These are phyloP conservation scores for Scaptomyza cyrtandrae DNA, from an alignment of 2,888 invertebrate genomes.

Conservation along the genomic window DNA sequence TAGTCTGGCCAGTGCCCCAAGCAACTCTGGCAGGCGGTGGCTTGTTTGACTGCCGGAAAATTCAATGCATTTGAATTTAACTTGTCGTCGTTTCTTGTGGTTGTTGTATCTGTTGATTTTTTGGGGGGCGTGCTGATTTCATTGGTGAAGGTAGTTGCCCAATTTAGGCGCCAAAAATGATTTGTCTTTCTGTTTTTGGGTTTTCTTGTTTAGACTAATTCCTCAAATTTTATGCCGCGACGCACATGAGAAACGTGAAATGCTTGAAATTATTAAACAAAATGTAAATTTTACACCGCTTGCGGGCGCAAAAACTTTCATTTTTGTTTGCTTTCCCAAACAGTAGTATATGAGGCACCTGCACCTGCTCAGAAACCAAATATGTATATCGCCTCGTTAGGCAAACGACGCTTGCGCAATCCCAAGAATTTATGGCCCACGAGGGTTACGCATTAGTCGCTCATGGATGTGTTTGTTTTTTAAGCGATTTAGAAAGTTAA, in stretches of 20 bases:
- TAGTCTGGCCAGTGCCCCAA: slow-evolving; percentile 53
- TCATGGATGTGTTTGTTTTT: neutral
- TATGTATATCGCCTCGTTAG: slow-evolving; percentile 48
- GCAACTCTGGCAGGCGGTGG: slow-evolving; percentile 14
- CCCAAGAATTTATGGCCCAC: slow-evolving; percentile 68
- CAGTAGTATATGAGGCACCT: slow-evolving; percentile 25
- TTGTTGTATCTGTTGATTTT: slow-evolving; percentile 1
- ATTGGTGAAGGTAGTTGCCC: slow-evolving; percentile 37
- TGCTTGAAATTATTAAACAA: slow-evolving; percentile 75
- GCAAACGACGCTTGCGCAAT: slow-evolving; percentile 60
- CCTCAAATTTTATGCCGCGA: slow-evolving; percentile 68
- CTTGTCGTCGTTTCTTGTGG: slow-evolving; percentile 2
- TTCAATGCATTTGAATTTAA: slow-evolving; percentile 42
- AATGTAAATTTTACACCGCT: slow-evolving; percentile 72
- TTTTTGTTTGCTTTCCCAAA: slow-evolving; percentile 76
- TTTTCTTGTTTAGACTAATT: slow-evolving; percentile 55
- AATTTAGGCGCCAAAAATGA: slow-evolving; percentile 36
- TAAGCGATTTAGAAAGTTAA: slow-evolving; percentile 27
- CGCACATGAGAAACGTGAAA: slow-evolving; percentile 63
- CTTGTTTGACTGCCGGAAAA: slow-evolving; percentile 71
- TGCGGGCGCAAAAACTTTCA: slow-evolving; percentile 63
- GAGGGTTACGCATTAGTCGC: slow-evolving; percentile 18
- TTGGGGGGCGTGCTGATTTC: slow-evolving; percentile 26
- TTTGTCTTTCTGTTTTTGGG: neutral
- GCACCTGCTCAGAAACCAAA: slow-evolving; percentile 52